Evolutionary conservation across 2,888 invertebrate genomes (phyloP), one percentile per base, ranked within the genome.

Genomic region (Amphimallon solstitiale): DNA sequence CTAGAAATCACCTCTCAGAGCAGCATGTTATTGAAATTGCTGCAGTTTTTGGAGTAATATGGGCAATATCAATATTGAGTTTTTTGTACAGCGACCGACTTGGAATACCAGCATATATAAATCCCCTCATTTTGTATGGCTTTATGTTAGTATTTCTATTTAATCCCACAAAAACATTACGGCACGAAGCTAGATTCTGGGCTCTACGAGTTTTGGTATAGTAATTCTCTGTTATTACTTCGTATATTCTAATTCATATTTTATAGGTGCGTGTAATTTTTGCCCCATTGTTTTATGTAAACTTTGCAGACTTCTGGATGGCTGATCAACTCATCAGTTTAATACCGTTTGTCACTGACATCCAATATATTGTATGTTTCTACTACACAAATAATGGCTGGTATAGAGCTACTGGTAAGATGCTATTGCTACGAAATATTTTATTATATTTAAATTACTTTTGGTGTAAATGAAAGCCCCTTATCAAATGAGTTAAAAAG

Each of bases 291-390:
- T 91, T 93, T 78, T 94, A 93, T 73, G 98, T 98, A 6, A 89
- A 93, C 45, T 98, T 98, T 80, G 97, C 98, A 19, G 98, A 98
- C 84, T 98, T 98, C 87, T 98, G 98, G 98, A 89, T 98, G 81
- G 98, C 97, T 3, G 98, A 98, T 85, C 98, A 98, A 82, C 86
- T 98, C 78, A 98, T 97, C 83, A 97, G 97, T 62, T 86, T 99
- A 71, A 92, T 89, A 0, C 92, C 92, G 0, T 93, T 95, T 2
- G 89, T 99, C 71, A 85, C 97, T 10, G 99, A 99, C 82, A 91
- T 98, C 78, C 97, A 98, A 77, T 99, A 94, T 82, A 88, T 98
- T 70, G 82, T 94, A 23, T 97, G 98, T 76, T 97, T 97, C 83
- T 99, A 98, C 79, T 85, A 90, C 2, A 90, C 90, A 0, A 92